These are phyloP conservation scores for Zygogramma bicolorata DNA, from an alignment of 2,888 invertebrate genomes.

Conservation along the genomic window DNA sequence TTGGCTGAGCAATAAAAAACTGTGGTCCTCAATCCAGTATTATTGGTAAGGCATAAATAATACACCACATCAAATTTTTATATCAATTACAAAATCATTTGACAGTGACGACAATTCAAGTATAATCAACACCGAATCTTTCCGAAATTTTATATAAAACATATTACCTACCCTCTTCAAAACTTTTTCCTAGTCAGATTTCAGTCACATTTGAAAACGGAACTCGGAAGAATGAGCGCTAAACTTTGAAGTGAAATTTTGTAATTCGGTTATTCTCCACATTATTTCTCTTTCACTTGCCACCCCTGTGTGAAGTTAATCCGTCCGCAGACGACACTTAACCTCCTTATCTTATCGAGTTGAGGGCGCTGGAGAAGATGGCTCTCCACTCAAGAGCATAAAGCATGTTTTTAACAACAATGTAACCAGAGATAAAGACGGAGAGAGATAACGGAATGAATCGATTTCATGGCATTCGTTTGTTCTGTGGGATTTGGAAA, in stretches of 20 bases:
- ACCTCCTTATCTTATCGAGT: slow-evolving; percentile 40
- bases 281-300: slow-evolving; percentile 26
- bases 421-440: neutral
- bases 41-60: no score
- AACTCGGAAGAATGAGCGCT: neutral
- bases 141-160: no score
- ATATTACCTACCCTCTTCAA: neutral
- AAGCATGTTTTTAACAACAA: slow-evolving; percentile 23
- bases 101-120: no score
- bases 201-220: neutral
- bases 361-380: slow-evolving; percentile 28
- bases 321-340: slow-evolving; percentile 35
- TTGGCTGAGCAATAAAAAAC: no score
- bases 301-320: slow-evolving; percentile 29
- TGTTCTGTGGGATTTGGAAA: neutral
- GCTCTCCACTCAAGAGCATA: slow-evolving; percentile 29
- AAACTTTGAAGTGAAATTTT: slow-evolving; percentile 10
- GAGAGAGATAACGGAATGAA: neutral
- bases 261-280: slow-evolving; percentile 16
- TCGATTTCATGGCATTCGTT: neutral
- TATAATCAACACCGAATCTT: no score
- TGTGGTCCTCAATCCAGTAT: no score
- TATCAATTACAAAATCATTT: no score
- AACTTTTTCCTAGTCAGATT: neutral
- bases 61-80: no score